A percentile compares a stretch with the other conserved stretches of the same genome.
Conservation (phyloP, 2,888 invertebrate genomes). For the Beris morrisii region DNA sequence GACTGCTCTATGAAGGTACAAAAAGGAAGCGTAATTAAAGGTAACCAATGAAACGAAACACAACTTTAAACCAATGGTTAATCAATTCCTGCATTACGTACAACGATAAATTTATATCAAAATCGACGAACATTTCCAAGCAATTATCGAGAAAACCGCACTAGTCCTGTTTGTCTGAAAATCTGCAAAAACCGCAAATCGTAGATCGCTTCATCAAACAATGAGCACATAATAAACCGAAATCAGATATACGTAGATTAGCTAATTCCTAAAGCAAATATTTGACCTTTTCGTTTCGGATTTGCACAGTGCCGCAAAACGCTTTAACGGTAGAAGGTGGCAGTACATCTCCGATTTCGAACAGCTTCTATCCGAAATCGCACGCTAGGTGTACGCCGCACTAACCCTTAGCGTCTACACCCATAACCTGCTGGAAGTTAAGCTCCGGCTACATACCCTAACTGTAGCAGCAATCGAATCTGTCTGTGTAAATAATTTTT, state of each 20-base stretch:
- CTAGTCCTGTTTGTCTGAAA: slow-evolving; percentile 22
- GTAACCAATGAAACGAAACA: too few relatives aligned
- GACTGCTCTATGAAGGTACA: too few relatives aligned
- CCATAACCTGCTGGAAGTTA: too few relatives aligned
- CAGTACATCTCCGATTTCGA: too few relatives aligned
- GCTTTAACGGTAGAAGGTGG: not conserved
- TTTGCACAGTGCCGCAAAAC: slow-evolving; percentile 25
- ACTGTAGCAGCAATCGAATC: slow-evolving; percentile 21
- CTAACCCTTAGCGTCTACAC: too few relatives aligned
- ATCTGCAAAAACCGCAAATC: slow-evolving; percentile 31
- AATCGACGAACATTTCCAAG: slow-evolving; percentile 25
- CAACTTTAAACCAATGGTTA: too few relatives aligned
- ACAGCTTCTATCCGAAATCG: too few relatives aligned
- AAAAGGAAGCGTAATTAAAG: too few relatives aligned
- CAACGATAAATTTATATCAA: slow-evolving; percentile 20
- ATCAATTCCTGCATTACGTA: too few relatives aligned
- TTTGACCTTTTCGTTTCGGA: slow-evolving; percentile 32
- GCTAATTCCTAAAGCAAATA: slow-evolving; percentile 34
- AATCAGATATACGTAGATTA: slow-evolving; percentile 35
- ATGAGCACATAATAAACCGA: slow-evolving; percentile 35
- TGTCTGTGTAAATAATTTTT: slow-evolving; percentile 27
- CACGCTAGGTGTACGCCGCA: too few relatives aligned
- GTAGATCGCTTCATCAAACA: slow-evolving; percentile 34
- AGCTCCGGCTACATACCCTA: not conserved
- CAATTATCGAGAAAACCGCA: slow-evolving; percentile 30